Base-by-base conservation (phyloP, 2,797 vertebrate genomes). In the Chelonia mydas region DNA sequence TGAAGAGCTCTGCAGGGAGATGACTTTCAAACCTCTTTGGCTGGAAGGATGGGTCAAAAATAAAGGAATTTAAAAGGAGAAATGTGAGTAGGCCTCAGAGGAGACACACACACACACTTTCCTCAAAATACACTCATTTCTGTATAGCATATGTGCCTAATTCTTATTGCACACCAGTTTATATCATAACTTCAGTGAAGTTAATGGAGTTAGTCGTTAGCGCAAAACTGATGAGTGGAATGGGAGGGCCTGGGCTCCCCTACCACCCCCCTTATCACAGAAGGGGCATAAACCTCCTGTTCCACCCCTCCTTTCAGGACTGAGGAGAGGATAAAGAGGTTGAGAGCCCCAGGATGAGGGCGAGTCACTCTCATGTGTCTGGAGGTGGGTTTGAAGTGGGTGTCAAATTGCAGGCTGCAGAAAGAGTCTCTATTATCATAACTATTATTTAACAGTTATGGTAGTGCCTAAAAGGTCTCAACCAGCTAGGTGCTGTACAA, bases 21-120 rank as follows among this genome's bases (percentile, higher is more conserved):
- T 68, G 65, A 76, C 49, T 76, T 97, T 89, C 90, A 90, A 86
- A 86, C 93, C 88, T 61, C 33, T 91, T 93, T 95, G 95, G 94
- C 94, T 96, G 89, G 88, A 83, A 89, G 80, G 76, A 93, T 37
- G 37, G 85, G 91, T 78, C 74, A 87, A 88, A 68, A 96, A 88
- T 27, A 50, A 93, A 86, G 10, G 33, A 80, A 76, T 76, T 76
- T 78, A 86, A 94, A 88, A 59, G 4, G 41, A 41, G 86, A 82
- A 94, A 51, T 9, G 7, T 51, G n/a, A 93, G 23, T n/a, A 76
- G 25, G 61, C 93, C 61, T 82, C 80, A 76, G 25, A 0, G 0
- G 37, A 89, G 65, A 81, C 1, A 31, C 93, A 19, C 59, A 89
- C 25, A 55, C 12, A 11, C 17, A 79, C 33, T 7, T 87, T 93